Evolutionary conservation across 2,888 invertebrate species (phyloP), one percentile per base, ranked within the genome.

Genomic region (Agonopterix subpropinquella): DNA sequence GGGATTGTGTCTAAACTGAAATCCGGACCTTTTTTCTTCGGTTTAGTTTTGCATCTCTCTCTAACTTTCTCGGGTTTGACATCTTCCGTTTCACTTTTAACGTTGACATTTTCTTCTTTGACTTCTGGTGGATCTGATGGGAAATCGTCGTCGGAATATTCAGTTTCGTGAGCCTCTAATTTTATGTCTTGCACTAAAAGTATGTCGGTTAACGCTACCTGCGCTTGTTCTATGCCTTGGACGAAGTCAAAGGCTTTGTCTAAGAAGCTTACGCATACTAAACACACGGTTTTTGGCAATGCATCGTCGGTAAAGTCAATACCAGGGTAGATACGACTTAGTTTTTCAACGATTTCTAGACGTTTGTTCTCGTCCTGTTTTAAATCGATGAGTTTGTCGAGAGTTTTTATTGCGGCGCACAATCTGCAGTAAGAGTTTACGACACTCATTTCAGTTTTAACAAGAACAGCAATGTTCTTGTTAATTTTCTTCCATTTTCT

Each of bases 251-350:
- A 72, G 7, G 79, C 75, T 44, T 60, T 71, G 36, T 80, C 68
- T 37, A 83, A 55, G 1, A 67, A 55, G 41, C 57, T 56, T 1
- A 72, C 50, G 64, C 83, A 84, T 2, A 62, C 53, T 11, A 73
- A 65, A 65, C 83, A 84, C 8, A 80, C 71, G 2, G 71, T 71
- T 62, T 65, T 73, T 5, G 81, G 77, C 4, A 80, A 55, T 37
- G 50, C 49, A 44, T 61, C 59, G 13, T 64, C 64, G 36, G 49
- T 59, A 36, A 77, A 70, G 50, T 75, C 64, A n/a, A 66, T 61
- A 7, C 53, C 53, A 8, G 70, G 63, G 46, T 79, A 79, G 0
- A 82, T 53, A 37, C 70, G 64, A 3, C 47, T 51, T 10, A 83
- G 53, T 60, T 80, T 80, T 2, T 57, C 61, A 3, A 61, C 48